Evolutionary conservation across 2,797 vertebrate genomes (phyloP), one percentile per base, ranked within the genome.

Genomic region (Eulemur rubriventer): DNA sequence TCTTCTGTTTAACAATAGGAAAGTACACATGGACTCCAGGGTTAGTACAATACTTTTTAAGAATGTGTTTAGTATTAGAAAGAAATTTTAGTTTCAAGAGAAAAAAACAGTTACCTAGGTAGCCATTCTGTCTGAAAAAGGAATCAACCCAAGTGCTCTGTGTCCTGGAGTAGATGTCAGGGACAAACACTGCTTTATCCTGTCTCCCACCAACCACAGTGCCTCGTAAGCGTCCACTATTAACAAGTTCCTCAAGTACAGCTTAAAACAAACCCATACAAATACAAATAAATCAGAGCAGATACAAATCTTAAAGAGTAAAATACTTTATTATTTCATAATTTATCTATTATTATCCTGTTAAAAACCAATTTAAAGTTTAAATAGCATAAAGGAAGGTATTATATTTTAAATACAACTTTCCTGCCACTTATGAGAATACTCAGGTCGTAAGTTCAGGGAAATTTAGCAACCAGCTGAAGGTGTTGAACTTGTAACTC

Each of bases 121-220:
- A 99, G 97, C 99, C 99, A 83, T 99, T 99, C 97, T 99, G 99
- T 96, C 99, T 99, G 95, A 99, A 99, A 98, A 99, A 99, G 14
- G 99, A 99, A 98, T 99, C 99, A 76, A 99, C 99, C 99, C 99
- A 99, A 93, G 98, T 94, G 94, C 99, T 99, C 98, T 99, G 99
- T 0, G 99, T 99, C 98, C 95, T 99, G 97, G 99, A 98, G 96
- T 99, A 99, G 98, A 99, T 99, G 91, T 99, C 99, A 41, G 99
- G 99, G 96, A 99, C 97, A 98, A 99, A 99, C 70, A 99, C 98
- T 0, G 99, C 99, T 97, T 99, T 99, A 98, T 99, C 99, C 98
- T 99, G 99, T 79, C 99, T 98, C 52, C 99, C 99, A 84, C 99
- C 99, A 63, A 99, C 98, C 95, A 99, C 99, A 0, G 99, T 98